Conservation (phyloP, 2,888 invertebrate species). For the Cancer borealis region DNA sequence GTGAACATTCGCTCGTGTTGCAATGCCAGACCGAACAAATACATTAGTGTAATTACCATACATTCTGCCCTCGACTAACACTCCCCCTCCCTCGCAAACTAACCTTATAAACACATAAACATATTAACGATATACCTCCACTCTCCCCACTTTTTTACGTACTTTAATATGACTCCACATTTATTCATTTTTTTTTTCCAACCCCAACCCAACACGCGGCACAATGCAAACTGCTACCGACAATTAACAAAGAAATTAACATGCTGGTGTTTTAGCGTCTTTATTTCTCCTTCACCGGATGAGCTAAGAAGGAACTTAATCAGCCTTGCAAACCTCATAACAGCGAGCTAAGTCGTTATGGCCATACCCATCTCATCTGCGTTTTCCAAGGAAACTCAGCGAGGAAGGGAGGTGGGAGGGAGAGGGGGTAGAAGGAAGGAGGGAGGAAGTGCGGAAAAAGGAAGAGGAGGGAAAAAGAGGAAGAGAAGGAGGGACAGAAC, state of each 20-base stretch:
- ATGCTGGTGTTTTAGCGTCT: constrained; percentile 40
- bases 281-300: constrained; percentile 40
- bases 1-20: not conserved
- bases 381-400: constrained; percentile 49
- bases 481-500: not conserved
- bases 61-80: not conserved
- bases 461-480: constrained; percentile 2
- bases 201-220: not conserved
- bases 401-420: constrained; percentile 14
- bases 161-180: constrained; percentile 14
- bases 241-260: constrained; percentile 58
- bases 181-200: not conserved
- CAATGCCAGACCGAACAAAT: constrained; percentile 35
- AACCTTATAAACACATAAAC: constrained; percentile 54
- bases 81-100: constrained; percentile 43
- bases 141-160: not conserved
- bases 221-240: constrained; percentile 48
- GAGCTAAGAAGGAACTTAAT: constrained; percentile 59
- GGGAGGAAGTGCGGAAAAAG: constrained; percentile 12
- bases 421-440: not conserved
- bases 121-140: constrained; percentile 15
- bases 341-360: constrained; percentile 57
- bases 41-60: constrained; percentile 39
- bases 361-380: constrained; percentile 61
- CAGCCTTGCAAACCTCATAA: constrained; percentile 59